Evolutionary conservation across 2,888 invertebrate species (phyloP), one percentile per base, ranked within the genome.

Genomic region (Hemaris fuciformis): DNA sequence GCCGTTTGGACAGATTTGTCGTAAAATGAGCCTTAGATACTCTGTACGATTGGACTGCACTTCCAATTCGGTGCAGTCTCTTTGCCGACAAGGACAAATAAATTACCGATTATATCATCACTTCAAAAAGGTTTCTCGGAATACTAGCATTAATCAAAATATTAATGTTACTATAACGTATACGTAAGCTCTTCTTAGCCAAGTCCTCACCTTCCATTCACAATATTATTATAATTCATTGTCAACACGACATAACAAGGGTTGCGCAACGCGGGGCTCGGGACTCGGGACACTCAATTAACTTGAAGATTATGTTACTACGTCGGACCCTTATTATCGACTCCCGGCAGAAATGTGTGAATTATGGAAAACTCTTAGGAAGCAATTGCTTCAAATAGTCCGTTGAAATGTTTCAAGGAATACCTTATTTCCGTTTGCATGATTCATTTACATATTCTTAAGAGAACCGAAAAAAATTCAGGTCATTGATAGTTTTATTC

Each of bases 271-370:
- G 10, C 25, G 25, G 25, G 7, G 27, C 48, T 58, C 25, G 58
- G 41, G 42, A 42, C 58, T 58, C 25, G 58, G 41, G 42, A 42
- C 58, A 42, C 58, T 58, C 42, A 22, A 58, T 58, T 58, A 43
- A 58, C 41, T 58, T 42, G 23, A 58, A 58, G 58, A 58, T 58
- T 58, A 58, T 43, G 58, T 58, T 58, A 58, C 58, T 27, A 27
- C 15, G 48, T 48, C 27, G 27, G 48, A 48, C 48, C 48, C 27
- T 48, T 48, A 48, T 48, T 48, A 48, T 48, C 48, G 48, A 27
- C 15, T 8, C 48, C 25, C 25, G 48, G 15, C 48, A 27, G 48
- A 48, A 48, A 18, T 48, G 27, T 27, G 15, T 48, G 48, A 48
- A 48, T 48, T 48, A 48, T 48, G 27, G 27, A 27, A 38, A 38